Conservation (phyloP, 2,888 invertebrate species). For the Neoitamus cyanurus region DNA sequence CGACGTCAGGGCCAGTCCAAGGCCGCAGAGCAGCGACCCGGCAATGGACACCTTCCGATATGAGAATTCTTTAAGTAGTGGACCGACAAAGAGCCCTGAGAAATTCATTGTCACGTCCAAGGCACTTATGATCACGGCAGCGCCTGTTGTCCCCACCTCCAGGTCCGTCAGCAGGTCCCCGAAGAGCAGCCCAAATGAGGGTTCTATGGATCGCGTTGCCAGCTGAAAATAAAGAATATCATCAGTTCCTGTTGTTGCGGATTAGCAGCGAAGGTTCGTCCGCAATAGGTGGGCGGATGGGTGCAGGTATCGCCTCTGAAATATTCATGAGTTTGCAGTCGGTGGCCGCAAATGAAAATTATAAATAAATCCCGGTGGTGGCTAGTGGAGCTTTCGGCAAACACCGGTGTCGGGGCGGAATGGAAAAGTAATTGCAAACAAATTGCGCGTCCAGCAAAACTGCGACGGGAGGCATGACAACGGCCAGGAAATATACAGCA, state of each 20-base stretch:
- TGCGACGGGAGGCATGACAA: not conserved
- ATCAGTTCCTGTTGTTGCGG: not conserved
- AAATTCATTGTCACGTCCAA: constrained; percentile 82
- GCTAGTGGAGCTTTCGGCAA: not conserved
- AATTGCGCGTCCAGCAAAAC: not conserved
- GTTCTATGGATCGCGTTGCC: constrained; percentile 82
- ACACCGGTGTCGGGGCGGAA: not conserved
- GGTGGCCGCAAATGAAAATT: not conserved
- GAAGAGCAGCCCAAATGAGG: constrained; percentile 83
- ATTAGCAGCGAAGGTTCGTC: not conserved
- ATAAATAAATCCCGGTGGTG: not conserved
- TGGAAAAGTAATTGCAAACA: not conserved
- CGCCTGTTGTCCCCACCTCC: constrained; percentile 79
- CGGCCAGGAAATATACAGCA: not conserved
- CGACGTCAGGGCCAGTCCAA: constrained; percentile 76
- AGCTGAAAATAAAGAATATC: constrained; percentile 69
- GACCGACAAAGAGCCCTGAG: constrained; percentile 81
- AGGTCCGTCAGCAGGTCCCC: constrained; percentile 77
- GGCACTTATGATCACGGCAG: constrained; percentile 80
- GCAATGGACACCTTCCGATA: constrained; percentile 78
- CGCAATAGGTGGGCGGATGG: not conserved
- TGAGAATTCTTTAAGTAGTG: constrained; percentile 79
- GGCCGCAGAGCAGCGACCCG: constrained; percentile 74
- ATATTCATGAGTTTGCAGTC: not conserved
- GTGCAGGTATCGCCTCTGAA: too few relatives aligned